Percentiles rank a stretch among this genome's conserved stretches.
Conservation (phyloP, 2,797 vertebrate species). For the Takifugu rubripes region DNA sequence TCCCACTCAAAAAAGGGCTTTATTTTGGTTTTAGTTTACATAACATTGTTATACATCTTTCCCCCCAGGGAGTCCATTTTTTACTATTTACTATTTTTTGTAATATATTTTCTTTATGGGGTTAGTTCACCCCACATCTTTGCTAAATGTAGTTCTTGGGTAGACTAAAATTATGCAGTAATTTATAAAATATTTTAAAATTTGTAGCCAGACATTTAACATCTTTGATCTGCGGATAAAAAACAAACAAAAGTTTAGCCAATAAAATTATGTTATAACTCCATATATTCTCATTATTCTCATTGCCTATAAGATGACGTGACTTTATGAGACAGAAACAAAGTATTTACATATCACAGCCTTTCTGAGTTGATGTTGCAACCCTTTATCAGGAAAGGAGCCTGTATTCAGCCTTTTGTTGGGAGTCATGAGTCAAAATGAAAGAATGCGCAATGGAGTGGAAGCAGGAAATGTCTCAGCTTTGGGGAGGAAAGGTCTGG, state of each 20-base stretch:
- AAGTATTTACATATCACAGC: slow-evolving; percentile 2
- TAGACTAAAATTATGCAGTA: too few relatives aligned
- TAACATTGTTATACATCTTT: not conserved
- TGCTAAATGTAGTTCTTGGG: too few relatives aligned
- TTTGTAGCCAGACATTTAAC: not conserved
- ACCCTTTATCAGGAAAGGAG: slow-evolving; percentile 5
- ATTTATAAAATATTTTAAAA: too few relatives aligned
- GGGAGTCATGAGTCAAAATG: slow-evolving; percentile 50
- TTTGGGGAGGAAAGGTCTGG: slow-evolving; percentile 57
- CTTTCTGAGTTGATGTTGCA: not conserved
- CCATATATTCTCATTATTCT: not conserved
- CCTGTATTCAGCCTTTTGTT: slow-evolving; percentile 24
- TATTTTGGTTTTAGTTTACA: not conserved
- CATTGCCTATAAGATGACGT: not conserved
- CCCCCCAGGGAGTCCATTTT: too few relatives aligned
- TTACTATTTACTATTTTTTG: too few relatives aligned
- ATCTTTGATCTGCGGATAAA: not conserved
- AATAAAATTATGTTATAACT: too few relatives aligned
- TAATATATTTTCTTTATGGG: too few relatives aligned
- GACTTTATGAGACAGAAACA: not conserved
- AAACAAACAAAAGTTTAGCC: too few relatives aligned
- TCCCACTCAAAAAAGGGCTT: not conserved
- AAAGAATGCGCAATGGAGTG: slow-evolving; percentile 51
- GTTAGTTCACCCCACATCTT: too few relatives aligned
- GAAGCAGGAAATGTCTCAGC: slow-evolving; percentile 66